Evolutionary conservation across 1,140 invertebrate genomes (phyloP).

Genomic region (Acromyrmex charruanus): DNA sequence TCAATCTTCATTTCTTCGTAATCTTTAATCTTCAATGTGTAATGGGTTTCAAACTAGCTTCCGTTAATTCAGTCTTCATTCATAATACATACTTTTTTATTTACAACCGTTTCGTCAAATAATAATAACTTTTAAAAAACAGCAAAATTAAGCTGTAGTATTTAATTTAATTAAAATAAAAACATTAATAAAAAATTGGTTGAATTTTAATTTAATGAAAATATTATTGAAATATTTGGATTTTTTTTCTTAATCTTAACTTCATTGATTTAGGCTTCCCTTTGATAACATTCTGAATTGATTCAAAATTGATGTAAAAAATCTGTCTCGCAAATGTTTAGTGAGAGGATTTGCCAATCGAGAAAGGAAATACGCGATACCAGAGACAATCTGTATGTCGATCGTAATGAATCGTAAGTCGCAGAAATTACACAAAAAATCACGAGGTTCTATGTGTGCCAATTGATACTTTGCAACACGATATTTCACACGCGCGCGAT

Average conservation of each 20-base stretch:
- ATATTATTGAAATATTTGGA: background rate
- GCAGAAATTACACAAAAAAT: background rate
- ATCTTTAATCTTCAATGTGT: too few relatives aligned
- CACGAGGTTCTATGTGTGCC: background rate
- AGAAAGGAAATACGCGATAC: background rate
- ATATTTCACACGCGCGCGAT: background rate
- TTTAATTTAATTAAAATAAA: background rate
- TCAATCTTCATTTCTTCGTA: too few relatives aligned
- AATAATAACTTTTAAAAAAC: background rate
- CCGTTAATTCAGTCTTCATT: background rate
- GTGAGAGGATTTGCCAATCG: background rate
- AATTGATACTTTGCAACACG: conserved; percentile 18
- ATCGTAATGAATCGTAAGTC: conserved; percentile 23
- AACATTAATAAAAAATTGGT: too few relatives aligned
- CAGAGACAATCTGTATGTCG: background rate
- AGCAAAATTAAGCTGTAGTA: background rate
- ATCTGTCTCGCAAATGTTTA: background rate
- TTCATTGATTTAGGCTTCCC: background rate
- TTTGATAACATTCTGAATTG: background rate
- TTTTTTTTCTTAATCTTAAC: background rate
- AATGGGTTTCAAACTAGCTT: background rate
- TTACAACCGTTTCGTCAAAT: background rate
- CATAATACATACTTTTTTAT: background rate
- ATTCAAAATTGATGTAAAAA: background rate
- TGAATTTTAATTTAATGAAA: background rate